phyloP scores from a whole-genome alignment of 1,140 invertebrate species.

The Melanaphis sacchari region DNA sequence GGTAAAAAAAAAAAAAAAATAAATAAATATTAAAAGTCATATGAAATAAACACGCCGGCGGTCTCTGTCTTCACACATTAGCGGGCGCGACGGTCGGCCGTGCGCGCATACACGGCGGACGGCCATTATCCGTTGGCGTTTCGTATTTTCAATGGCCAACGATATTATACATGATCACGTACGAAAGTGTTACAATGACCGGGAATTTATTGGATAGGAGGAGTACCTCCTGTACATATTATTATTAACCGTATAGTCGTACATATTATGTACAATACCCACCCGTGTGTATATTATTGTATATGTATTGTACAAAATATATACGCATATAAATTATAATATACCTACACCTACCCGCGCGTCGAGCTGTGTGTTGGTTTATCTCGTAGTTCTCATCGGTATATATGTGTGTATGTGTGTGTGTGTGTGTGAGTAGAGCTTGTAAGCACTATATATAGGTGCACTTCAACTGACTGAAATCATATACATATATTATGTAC shows the following conservation, averaged over 20 bases:
- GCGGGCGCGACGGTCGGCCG: neutral
- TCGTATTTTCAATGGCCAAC: conserved; percentile 7
- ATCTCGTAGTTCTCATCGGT: neutral
- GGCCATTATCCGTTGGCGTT: conserved; percentile 45
- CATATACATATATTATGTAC: neutral
- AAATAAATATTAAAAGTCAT: conserved; percentile 32
- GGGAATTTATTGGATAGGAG: conserved; percentile 37
- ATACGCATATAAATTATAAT: neutral
- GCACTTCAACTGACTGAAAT: neutral
- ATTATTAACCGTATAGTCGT: neutral
- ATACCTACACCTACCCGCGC: neutral
- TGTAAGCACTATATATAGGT: neutral
- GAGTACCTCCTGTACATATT: neutral
- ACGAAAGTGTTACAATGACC: conserved; percentile 53
- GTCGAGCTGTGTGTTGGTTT: neutral
- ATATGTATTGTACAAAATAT: neutral
- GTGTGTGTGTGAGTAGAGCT: neutral
- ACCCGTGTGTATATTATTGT: neutral
- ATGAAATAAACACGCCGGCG: conserved; percentile 44
- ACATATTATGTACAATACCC: neutral
- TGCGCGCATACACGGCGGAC: neutral
- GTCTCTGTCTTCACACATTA: conserved; percentile 48
- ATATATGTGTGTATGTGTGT: no score
- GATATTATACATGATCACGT: conserved; percentile 56
- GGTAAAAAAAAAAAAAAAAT: no score